Conservation (phyloP, 1,140 invertebrate species). For the Bombyx mandarina region DNA sequence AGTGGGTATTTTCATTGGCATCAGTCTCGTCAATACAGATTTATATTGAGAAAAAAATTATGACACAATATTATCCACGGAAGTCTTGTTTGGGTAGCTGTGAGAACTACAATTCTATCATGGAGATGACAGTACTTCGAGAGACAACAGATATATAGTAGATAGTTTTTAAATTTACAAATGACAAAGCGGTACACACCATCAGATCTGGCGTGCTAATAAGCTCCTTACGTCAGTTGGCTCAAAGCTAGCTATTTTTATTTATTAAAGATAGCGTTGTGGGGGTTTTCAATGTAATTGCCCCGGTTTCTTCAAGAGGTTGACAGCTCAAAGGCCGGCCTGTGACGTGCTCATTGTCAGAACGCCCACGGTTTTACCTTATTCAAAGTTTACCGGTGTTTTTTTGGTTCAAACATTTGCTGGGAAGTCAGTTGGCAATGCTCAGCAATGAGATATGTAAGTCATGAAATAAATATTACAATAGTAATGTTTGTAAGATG, state of each 20-base stretch:
- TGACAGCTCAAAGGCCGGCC: conserved; percentile 64
- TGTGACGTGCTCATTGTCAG: conserved; percentile 62
- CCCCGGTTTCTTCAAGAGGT: conserved; percentile 60
- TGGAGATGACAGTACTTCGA: too few relatives aligned
- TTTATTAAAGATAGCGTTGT: conserved; percentile 63
- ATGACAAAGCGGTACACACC: conserved; percentile 29
- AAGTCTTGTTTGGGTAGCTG: too few relatives aligned
- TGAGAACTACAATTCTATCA: too few relatives aligned
- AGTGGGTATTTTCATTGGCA: too few relatives aligned
- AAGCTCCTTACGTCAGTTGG: conserved; percentile 55
- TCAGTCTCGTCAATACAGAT: too few relatives aligned
- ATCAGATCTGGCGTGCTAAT: conserved; percentile 49
- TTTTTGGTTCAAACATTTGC: conserved; percentile 46
- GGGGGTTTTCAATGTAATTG: conserved; percentile 66
- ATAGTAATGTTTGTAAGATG: too few relatives aligned
- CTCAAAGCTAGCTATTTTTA: conserved; percentile 48
- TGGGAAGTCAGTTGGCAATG: conserved; percentile 26
- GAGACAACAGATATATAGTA: too few relatives aligned
- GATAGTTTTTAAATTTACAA: not conserved
- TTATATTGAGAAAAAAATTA: too few relatives aligned
- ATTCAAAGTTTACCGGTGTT: conserved; percentile 48
- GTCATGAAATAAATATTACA: too few relatives aligned
- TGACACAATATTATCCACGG: too few relatives aligned
- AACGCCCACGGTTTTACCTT: conserved; percentile 56
- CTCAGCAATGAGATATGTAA: conserved; percentile 22